Evolutionary conservation across 1,140 invertebrate genomes (phyloP), one percentile per base, ranked within the genome.

Genomic region (Trichonephila clavipes): DNA sequence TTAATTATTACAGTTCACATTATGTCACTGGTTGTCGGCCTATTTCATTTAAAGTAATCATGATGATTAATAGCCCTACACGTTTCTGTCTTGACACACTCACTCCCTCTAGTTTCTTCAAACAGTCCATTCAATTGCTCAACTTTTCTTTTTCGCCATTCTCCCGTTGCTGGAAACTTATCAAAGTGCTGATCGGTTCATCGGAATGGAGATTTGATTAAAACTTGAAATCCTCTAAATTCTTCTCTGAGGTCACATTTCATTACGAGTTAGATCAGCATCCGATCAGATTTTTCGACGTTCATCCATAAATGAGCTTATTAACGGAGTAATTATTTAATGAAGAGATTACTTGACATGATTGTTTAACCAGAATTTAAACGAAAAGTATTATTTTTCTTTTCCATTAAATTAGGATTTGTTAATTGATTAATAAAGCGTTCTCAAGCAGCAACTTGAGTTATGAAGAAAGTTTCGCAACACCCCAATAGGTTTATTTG

Each of bases 31-130:
- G 66, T 88, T 93, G 92, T 93, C 92, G 92, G 64, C 66, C 85
- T 88, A 93, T 93, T 93, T 93, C 92, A 88, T 93, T 93, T 93
- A 93, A 93, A 93, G 92, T 93, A 93, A 93, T 93, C 92, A 88
- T 88, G 85, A 93, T 93, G 92, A 93, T 93, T 93, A 93, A 93
- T 93, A 88, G 62, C 85, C 92, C 85, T 86, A 14, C 66, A 69
- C 19, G 66, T 77, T 81, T 81, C 72, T 58, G 62, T 69, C 61
- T 89, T 72, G 66, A 89, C 62, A 72, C 40, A 72, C 40, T 58
- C 66, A 58, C 59, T 91, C 61, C 61, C 69, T 83, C 61, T 34
- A 59, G 24, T 59, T 92, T 86, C 90, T 86, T 92, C 82, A 51
- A 85, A 85, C 58, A 61, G 88, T 61, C 72, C 77, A 28, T 77